These are phyloP conservation scores for Brenthis daphne DNA, from an alignment of 2,888 invertebrate genomes.

Conservation along the genomic window DNA sequence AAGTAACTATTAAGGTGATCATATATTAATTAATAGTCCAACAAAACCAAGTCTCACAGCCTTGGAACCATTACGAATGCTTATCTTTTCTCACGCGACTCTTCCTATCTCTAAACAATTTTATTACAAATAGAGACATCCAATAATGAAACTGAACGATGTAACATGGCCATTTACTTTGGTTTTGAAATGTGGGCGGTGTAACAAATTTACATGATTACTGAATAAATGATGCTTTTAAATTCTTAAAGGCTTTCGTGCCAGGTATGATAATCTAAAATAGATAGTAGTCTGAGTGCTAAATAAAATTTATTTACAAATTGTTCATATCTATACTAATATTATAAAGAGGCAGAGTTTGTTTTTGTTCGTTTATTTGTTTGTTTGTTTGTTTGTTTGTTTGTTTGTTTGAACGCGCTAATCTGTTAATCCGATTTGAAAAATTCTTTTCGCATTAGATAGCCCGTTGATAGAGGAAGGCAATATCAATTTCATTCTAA, in stretches of 20 bases:
- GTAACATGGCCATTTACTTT: slow-evolving; percentile 22
- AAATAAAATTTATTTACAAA: not conserved
- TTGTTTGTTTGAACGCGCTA: too few species aligned
- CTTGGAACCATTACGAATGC: slow-evolving; percentile 53
- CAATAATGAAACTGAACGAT: slow-evolving; percentile 34
- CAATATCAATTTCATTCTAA: too few species aligned
- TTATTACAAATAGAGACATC: slow-evolving; percentile 43
- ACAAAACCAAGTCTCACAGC: slow-evolving; percentile 52
- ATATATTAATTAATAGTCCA: slow-evolving; percentile 54
- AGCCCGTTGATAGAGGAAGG: too few species aligned
- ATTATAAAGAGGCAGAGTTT: not conserved
- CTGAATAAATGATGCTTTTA: slow-evolving; percentile 27
- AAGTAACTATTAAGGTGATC: slow-evolving; percentile 39
- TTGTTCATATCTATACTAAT: not conserved
- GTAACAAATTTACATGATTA: slow-evolving; percentile 25
- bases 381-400: too few species aligned
- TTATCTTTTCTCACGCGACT: slow-evolving; percentile 60
- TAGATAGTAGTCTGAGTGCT: not conserved
- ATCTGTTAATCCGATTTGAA: too few species aligned
- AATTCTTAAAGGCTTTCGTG: slow-evolving; percentile 13
- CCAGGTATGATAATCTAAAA: slow-evolving; percentile 10
- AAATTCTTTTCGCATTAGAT: too few species aligned
- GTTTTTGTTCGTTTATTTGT: too few species aligned
- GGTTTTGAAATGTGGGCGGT: slow-evolving; percentile 30
- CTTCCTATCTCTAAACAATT: slow-evolving; percentile 45